Evolutionary conservation across 2,797 vertebrate genomes (phyloP).

Genomic region (Ctenopoma multispine): DNA sequence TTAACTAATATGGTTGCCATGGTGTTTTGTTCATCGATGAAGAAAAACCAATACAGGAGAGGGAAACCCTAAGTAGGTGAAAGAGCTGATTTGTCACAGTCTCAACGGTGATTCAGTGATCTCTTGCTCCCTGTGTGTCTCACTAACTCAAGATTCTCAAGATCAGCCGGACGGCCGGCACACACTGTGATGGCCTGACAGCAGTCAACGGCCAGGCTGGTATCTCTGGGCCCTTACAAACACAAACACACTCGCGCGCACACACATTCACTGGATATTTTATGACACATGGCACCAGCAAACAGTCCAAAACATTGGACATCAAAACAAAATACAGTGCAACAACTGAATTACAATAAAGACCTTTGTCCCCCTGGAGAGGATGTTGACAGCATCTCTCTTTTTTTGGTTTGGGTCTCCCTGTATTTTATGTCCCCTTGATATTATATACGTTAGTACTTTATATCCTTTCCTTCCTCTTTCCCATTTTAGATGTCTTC

Average conservation of each 20-base stretch:
- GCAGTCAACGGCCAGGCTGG: background rate
- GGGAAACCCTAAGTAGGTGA: background rate
- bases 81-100: background rate
- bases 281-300: conserved; percentile 43
- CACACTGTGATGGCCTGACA: background rate
- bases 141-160: background rate
- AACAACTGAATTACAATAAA: conserved; percentile 63
- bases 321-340: conserved; percentile 58
- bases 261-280: conserved; percentile 22
- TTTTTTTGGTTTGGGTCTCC: conserved; percentile 3
- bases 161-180: background rate
- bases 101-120: too few relatives aligned
- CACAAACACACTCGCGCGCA: conserved; percentile 14
- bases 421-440: background rate
- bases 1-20: too few relatives aligned
- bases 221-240: background rate
- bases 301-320: conserved; percentile 51
- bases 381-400: conserved; percentile 51
- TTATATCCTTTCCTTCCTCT: background rate
- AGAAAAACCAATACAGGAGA: background rate
- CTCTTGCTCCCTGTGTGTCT: too few relatives aligned
- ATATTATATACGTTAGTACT: background rate
- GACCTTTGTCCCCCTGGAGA: conserved; percentile 60
- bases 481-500: conserved; percentile 3
- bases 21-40: background rate